These are phyloP conservation scores for Eugnorisma glareosa DNA, from an alignment of 2,888 invertebrate genomes.

Conservation along the genomic window DNA sequence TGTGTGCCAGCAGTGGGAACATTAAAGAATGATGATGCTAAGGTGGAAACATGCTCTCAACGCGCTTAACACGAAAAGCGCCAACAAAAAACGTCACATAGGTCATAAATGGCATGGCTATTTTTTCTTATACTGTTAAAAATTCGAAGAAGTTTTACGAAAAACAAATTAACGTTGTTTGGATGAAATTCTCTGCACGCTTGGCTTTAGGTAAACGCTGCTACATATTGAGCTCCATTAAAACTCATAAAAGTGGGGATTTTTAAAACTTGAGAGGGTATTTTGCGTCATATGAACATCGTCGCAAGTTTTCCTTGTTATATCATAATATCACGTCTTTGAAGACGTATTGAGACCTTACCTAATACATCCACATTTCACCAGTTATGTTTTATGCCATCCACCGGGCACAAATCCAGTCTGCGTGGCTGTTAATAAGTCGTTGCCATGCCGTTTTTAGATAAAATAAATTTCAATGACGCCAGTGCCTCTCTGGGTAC, in stretches of 20 bases:
- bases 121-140: neutral
- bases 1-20: neutral
- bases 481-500: neutral
- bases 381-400: neutral
- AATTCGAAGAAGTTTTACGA: neutral
- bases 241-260: neutral
- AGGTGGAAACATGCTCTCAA: neutral
- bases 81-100: neutral
- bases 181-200: slow-evolving; percentile 2
- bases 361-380: no score
- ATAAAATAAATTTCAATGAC: neutral
- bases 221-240: neutral
- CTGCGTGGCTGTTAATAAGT: neutral
- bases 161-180: neutral
- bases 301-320: neutral
- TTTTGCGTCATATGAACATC: neutral
- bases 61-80: neutral
- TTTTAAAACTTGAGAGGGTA: neutral
- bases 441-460: neutral
- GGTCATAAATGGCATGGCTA: neutral
- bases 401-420: neutral
- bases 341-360: no score
- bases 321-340: neutral
- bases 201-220: neutral
- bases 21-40: neutral